Evolutionary conservation across 2,888 invertebrate species (phyloP), one percentile per base, ranked within the genome.

Genomic region (Anthrax anthrax): DNA sequence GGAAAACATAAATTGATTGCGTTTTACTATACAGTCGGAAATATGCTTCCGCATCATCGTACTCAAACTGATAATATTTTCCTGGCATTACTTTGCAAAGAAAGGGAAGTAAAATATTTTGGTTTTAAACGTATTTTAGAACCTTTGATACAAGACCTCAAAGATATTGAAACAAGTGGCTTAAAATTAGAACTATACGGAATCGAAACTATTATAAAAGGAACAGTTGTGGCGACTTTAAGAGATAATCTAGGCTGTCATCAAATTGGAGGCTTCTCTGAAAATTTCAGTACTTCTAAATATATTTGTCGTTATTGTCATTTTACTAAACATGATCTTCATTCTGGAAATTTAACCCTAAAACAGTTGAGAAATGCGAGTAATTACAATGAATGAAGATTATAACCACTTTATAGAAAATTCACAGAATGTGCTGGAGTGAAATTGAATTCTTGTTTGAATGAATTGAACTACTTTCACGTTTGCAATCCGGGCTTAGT

Each of bases 181-280:
- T 8, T 27, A 8, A 8, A 1, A 27, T 27, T 50, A 29, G 18
- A 47, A 12, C 1, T 18, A 9, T 42, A 8, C 9, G 9, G 9
- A 8, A 9, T 8, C 5, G 23, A 27, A 27, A 27, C 5, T 5
- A 5, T 8, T 5, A 9, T 27, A 1, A 27, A 9, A 27, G 42
- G 46, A 18, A 14, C 18, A 17, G 14, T 49, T 18, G 13, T 50
- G 12, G 49, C 52, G 44, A 37, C 47, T 27, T 17, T 45, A 23
- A 49, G 49, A 3, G 52, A 52, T 40, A 52, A 52, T 43, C 43
- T 52, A 39, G 52, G 49, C 3, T 49, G 46, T 23, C 52, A 50
- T 37, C 45, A 50, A 46, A 49, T 52, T 27, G 50, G 49, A 12
- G 52, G 50, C n/a, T 50, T 49, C 42, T 27, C 29, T 12, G 47